phyloP scores from a whole-genome alignment of 2,113 vertebrate species.

The Etheostoma spectabile region DNA sequence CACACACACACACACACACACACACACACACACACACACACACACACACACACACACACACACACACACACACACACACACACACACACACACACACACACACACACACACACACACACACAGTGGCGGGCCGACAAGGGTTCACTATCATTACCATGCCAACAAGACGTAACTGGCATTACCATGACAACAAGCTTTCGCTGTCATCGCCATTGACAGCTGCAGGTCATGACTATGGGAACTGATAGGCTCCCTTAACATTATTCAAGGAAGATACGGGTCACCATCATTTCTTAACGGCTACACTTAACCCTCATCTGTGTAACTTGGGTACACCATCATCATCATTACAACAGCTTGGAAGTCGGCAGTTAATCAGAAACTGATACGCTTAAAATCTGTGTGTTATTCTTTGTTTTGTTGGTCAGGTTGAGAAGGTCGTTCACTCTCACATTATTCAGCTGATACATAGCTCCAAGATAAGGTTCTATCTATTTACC shows the following conservation, averaged over 20 bases:
- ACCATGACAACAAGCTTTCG: slow-evolving; percentile 69
- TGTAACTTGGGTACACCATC: background rate
- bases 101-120: slow-evolving; percentile 29
- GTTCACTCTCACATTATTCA: background rate
- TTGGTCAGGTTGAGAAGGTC: background rate
- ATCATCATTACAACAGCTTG: background rate
- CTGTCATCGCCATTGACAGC: slow-evolving; percentile 45
- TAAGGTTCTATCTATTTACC: background rate
- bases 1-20: too few relatives aligned
- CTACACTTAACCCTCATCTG: background rate
- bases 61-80: too few relatives aligned
- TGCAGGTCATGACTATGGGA: slow-evolving; percentile 56
- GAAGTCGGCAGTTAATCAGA: background rate
- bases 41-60: too few relatives aligned
- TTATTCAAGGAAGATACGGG: background rate
- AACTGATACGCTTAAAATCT: background rate
- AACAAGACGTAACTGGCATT: slow-evolving; percentile 56
- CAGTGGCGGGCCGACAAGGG: slow-evolving; percentile 39
- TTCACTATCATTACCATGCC: slow-evolving; percentile 64
- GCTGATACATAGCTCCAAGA: background rate
- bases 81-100: too few relatives aligned
- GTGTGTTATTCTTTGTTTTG: background rate
- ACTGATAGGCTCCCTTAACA: slow-evolving; percentile 3
- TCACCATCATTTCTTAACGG: background rate
- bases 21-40: too few relatives aligned